phyloP scores from a whole-genome alignment of 1,140 invertebrate genomes.

The Drosophila ambigua region DNA sequence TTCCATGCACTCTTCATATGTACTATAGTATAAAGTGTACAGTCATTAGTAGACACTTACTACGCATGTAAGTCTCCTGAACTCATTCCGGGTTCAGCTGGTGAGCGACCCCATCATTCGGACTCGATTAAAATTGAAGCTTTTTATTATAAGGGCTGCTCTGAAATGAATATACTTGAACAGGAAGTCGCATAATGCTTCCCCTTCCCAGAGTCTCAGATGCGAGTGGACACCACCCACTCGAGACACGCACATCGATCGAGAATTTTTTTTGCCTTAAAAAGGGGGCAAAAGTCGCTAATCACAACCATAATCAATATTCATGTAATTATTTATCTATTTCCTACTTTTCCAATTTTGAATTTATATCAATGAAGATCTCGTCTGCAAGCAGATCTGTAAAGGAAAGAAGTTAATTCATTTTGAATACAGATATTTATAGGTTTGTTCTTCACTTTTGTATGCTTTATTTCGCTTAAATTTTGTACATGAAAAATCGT shows the following conservation, averaged over 20 bases:
- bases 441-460: too few species aligned
- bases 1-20: too few species aligned
- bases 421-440: too few species aligned
- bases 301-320: too few species aligned
- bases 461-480: too few species aligned
- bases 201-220: background rate
- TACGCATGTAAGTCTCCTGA: background rate
- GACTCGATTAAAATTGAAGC: constrained; percentile 22
- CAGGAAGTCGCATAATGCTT: constrained; percentile 13
- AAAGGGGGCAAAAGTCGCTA: too few species aligned
- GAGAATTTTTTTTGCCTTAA: background rate
- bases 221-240: background rate
- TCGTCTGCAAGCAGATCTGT: too few species aligned
- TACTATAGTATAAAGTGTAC: background rate
- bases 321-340: too few species aligned
- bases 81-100: constrained; percentile 20
- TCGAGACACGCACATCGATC: constrained; percentile 9
- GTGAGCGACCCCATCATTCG: constrained; percentile 12
- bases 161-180: background rate
- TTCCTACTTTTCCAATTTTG: too few species aligned
- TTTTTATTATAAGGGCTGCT: constrained; percentile 4
- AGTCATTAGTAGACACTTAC: background rate
- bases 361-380: too few species aligned
- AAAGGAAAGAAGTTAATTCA: too few species aligned
- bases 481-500: too few species aligned